Base-by-base conservation (phyloP, 2,797 vertebrate species). In the Falco peregrinus region DNA sequence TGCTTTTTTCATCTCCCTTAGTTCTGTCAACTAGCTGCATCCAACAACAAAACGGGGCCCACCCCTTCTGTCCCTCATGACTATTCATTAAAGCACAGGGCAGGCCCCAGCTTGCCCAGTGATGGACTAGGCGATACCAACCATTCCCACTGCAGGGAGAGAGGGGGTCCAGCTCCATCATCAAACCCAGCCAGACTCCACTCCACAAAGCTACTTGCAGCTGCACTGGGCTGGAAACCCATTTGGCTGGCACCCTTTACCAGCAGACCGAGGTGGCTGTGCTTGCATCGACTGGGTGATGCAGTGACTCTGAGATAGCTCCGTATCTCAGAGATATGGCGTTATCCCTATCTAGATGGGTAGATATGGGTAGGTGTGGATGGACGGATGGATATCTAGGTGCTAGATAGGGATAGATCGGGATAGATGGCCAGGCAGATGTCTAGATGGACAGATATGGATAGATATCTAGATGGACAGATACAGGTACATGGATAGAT, bases 31-130 rank as follows among this genome's bases (percentile, higher is more conserved):
- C 98, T 97, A 76, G 94, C 98, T 98, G 98, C 98, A 98, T 99
- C 99, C 98, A 99, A 99, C 99, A 99, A 99, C 99, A 99, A 98
- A 99, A 97, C 97, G 86, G 63, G 80, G 97, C 98, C 98, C 98
- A 97, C 98, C 98, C 98, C 97, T 95, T 96, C 97, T 95, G 97
- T 98, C 97, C 98, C 98, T 99, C 98, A 98, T 99, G 98, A 99
- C 98, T 99, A 98, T 99, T 99, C 99, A 99, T 99, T 98, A 98
- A 97, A 95, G 87, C 35, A 70, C 90, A 85, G 96, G 98, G 98
- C 99, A 99, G 98, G 99, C 93, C 98, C 96, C 97, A 98, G 97
- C 99, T 99, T 99, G 99, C 98, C 99, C 97, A 63, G 76, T 87
- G 98, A 97, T 97, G 98, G 98, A 98, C 98, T 96, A 98, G 98